A percentile compares a stretch with the other conserved stretches of the same genome.
Evolutionary conservation across 1,140 invertebrate genomes (phyloP).

Genomic region (Drosophila triauraria): DNA sequence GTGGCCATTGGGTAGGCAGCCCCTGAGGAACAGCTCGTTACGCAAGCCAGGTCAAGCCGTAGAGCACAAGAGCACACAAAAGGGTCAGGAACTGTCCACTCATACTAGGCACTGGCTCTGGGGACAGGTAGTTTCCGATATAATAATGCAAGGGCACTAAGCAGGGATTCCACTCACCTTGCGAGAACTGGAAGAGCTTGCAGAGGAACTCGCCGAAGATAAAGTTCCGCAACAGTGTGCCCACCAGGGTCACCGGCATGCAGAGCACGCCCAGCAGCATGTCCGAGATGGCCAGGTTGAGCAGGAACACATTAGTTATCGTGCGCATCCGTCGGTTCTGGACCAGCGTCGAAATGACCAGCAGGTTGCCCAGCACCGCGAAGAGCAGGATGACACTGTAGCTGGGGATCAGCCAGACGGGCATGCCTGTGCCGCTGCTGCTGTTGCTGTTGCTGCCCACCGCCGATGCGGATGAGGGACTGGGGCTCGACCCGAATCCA

Average conservation of each 20-base stretch:
- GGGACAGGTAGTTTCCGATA: neutral
- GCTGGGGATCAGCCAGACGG: slow-evolving; percentile 87
- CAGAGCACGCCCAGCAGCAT: slow-evolving; percentile 94
- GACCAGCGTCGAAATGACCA: slow-evolving; percentile 92
- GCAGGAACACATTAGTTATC: slow-evolving; percentile 94
- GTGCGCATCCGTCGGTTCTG: slow-evolving; percentile 94
- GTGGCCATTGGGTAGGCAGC: neutral
- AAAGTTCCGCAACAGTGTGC: slow-evolving; percentile 92
- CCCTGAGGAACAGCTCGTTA: slow-evolving; percentile 15
- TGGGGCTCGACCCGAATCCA: neutral
- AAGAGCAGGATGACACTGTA: slow-evolving; percentile 92
- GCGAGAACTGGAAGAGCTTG: slow-evolving; percentile 93
- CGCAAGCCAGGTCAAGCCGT: too few species aligned
- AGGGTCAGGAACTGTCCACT: neutral
- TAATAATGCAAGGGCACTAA: neutral
- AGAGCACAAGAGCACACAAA: neutral
- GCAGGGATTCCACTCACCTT: slow-evolving; percentile 88
- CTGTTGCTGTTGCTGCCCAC: slow-evolving; percentile 62
- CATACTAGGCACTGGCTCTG: neutral
- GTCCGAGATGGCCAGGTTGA: slow-evolving; percentile 94
- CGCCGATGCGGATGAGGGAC: slow-evolving; percentile 62
- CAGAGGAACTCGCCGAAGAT: slow-evolving; percentile 93
- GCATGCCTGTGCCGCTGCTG: slow-evolving; percentile 54
- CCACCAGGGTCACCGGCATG: slow-evolving; percentile 94
- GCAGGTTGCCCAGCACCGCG: slow-evolving; percentile 91